Conservation (phyloP, 2,113 vertebrate species). For the Monarcha castaneiventris region DNA sequence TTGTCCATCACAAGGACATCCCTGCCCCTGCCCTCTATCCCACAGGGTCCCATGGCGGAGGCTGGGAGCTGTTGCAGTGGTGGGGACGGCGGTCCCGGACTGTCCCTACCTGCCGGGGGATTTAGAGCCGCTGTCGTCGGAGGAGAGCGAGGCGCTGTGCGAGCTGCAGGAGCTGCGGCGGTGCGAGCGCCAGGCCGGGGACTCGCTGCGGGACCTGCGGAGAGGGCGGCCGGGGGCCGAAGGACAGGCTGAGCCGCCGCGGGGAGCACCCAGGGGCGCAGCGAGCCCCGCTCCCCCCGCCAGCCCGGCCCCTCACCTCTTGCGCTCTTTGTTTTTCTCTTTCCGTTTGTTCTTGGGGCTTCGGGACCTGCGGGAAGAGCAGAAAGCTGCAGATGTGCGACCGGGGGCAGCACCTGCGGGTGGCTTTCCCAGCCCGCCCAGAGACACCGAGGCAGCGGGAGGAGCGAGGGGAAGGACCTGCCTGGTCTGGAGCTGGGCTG, state of each 20-base stretch:
- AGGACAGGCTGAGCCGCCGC: background rate
- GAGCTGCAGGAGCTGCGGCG: conserved; percentile 91
- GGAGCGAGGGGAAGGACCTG: background rate
- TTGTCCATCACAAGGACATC: background rate
- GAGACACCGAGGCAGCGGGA: background rate
- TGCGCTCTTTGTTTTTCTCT: conserved; percentile 94
- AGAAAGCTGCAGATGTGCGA: background rate
- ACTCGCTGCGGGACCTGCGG: conserved; percentile 84
- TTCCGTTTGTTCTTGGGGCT: conserved; percentile 94
- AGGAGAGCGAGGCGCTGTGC: conserved; percentile 87
- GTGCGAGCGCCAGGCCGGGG: conserved; percentile 82
- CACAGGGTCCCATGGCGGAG: fast-evolving
- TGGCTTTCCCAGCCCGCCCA: background rate
- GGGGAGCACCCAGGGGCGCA: background rate
- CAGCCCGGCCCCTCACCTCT: conserved; percentile 78
- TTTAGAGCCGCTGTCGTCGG: conserved; percentile 84
- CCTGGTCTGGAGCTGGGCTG: background rate
- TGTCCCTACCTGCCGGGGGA: conserved; percentile 86
- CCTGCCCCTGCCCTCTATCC: background rate
- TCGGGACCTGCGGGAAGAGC: conserved; percentile 80
- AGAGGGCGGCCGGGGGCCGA: background rate
- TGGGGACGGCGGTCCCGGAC: fast-evolving
- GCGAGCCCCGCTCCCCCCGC: fast-evolving
- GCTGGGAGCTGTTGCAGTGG: fast-evolving
- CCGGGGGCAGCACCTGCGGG: fast-evolving